Conservation (phyloP, 2,113 vertebrate genomes). For the Leptodactylus fuscus region DNA sequence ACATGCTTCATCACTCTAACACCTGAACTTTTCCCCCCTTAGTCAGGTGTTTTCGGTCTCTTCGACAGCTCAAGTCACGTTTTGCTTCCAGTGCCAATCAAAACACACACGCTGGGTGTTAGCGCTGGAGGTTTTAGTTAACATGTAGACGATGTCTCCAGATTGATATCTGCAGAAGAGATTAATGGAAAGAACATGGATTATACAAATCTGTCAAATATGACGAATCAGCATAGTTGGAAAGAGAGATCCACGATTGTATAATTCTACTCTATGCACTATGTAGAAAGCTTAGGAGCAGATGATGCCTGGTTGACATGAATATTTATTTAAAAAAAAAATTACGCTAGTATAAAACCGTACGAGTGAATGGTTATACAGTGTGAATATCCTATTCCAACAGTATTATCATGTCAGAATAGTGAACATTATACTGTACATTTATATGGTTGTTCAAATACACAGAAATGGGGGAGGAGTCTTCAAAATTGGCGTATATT, state of each 20-base stretch:
- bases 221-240: constrained; percentile 32
- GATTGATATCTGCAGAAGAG: constrained; percentile 56
- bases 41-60: constrained; percentile 50
- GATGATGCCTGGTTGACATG: not conserved
- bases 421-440: no score
- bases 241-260: constrained; percentile 3
- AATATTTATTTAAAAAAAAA: not conserved
- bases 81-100: constrained; percentile 39
- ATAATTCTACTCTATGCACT: constrained; percentile 6
- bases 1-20: constrained; percentile 13
- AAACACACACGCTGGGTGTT: constrained; percentile 46
- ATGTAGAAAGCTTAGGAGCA: constrained; percentile 1
- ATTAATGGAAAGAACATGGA: constrained; percentile 39
- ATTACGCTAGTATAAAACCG: not conserved
- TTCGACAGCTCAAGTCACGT: constrained; percentile 38
- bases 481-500: no score
- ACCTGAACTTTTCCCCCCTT: constrained; percentile 47
- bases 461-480: no score
- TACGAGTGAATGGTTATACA: not conserved
- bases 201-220: constrained; percentile 44
- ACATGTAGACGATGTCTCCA: constrained; percentile 46
- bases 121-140: constrained; percentile 39
- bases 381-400: not conserved
- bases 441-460: no score
- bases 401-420: no score